A percentile compares a stretch with the other conserved stretches of the same genome.
phyloP scores from a whole-genome alignment of 2,797 vertebrate genomes.

The Spinus pinus region DNA sequence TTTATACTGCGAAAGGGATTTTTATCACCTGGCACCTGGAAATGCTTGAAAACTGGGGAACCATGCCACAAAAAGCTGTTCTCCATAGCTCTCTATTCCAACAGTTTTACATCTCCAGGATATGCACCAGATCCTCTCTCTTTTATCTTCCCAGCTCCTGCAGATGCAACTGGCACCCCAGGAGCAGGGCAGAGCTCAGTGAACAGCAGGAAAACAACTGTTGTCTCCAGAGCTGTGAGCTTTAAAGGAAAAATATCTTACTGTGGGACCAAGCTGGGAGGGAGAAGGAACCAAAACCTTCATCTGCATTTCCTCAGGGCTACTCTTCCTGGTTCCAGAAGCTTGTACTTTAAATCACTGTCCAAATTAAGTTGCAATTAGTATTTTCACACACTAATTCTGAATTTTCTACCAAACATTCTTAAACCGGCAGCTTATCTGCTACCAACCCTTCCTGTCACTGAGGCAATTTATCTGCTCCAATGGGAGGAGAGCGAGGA shows the following conservation, averaged over 20 bases:
- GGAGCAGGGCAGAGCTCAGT: neutral
- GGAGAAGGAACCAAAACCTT: neutral
- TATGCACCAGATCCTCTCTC: neutral
- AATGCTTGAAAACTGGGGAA: neutral
- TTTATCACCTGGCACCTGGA: neutral
- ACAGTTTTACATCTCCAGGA: neutral
- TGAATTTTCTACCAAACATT: neutral
- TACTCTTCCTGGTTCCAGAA: neutral
- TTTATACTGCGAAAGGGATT: neutral
- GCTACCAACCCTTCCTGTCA: neutral
- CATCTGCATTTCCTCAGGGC: rapidly evolving
- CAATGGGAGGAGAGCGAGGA: neutral
- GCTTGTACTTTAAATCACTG: neutral
- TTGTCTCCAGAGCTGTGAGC: neutral
- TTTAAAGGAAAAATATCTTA: neutral
- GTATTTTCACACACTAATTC: neutral
- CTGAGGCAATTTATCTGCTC: neutral
- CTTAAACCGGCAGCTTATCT: neutral
- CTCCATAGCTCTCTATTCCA: neutral
- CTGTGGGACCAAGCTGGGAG: neutral
- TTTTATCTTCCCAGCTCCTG: neutral
- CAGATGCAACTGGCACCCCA: neutral
- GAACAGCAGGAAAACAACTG: neutral
- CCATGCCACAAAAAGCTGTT: neutral
- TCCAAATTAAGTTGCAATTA: neutral